Conservation (phyloP, 1,140 invertebrate genomes). For the Conus betulinus region DNA sequence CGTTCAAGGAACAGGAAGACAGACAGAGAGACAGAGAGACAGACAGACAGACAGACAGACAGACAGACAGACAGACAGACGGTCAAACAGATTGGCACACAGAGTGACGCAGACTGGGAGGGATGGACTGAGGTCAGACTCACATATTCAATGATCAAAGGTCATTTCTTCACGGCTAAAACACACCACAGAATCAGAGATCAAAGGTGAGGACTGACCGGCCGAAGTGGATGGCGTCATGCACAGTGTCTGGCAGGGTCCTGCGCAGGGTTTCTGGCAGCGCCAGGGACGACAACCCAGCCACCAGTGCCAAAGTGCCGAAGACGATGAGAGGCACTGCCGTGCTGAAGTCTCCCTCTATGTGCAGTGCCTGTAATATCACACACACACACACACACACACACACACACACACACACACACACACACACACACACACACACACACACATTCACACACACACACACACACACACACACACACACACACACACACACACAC, state of each 20-base stretch:
- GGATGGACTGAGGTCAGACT: neutral
- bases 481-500: slow-evolving; percentile 40
- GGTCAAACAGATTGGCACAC: neutral
- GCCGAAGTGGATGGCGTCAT: slow-evolving; percentile 56
- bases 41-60: neutral
- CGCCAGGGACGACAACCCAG: slow-evolving; percentile 42
- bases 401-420: slow-evolving; percentile 48
- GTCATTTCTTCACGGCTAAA: neutral
- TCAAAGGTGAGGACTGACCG: slow-evolving; percentile 38
- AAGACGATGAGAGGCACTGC: slow-evolving; percentile 54
- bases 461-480: slow-evolving; percentile 53
- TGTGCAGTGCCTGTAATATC: slow-evolving; percentile 40
- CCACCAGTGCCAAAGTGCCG: slow-evolving; percentile 47
- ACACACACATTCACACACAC: slow-evolving; percentile 53
- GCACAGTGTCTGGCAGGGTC: slow-evolving; percentile 55
- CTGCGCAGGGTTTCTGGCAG: slow-evolving; percentile 56
- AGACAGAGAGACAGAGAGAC: neutral
- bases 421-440: slow-evolving; percentile 53
- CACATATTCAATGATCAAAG: neutral
- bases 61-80: slow-evolving; percentile 1
- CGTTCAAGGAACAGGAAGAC: neutral
- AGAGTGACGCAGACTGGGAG: neutral
- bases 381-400: slow-evolving; percentile 38
- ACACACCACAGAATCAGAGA: neutral
- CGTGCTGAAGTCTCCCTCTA: slow-evolving; percentile 76